These are phyloP conservation scores for Chloroceryle amazona DNA, from an alignment of 2,797 vertebrate genomes.

Conservation along the genomic window DNA sequence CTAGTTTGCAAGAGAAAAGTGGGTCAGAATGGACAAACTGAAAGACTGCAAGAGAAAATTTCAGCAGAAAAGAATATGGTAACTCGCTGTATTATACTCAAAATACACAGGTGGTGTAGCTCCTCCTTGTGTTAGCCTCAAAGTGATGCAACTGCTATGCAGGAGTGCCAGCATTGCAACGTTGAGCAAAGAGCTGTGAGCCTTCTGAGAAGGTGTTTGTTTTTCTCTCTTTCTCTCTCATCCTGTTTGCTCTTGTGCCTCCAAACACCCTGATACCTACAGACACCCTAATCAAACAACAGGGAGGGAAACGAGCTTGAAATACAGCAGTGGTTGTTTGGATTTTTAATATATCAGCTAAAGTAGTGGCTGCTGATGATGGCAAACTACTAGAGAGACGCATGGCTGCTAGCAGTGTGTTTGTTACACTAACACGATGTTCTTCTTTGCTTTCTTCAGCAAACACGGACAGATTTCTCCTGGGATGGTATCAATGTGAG, in stretches of 20 bases:
- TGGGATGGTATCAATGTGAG: slow-evolving; percentile 94
- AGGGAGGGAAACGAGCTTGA: neutral
- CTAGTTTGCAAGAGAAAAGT: neutral
- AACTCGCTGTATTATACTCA: neutral
- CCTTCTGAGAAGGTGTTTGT: neutral
- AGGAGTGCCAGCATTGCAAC: neutral
- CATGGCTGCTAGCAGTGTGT: neutral
- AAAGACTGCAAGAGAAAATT: neutral
- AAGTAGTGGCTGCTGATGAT: neutral
- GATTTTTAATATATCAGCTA: neutral
- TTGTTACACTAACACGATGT: neutral
- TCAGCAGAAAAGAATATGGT: neutral
- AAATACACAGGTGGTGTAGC: neutral
- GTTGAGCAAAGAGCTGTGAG: neutral
- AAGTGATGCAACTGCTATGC: neutral
- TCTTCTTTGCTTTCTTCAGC: slow-evolving; percentile 85
- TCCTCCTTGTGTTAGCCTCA: slow-evolving; percentile 54
- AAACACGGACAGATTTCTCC: slow-evolving; percentile 96
- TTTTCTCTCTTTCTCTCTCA: slow-evolving; percentile 23
- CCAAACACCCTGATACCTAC: accelerated
- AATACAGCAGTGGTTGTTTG: neutral
- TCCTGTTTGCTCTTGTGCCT: neutral
- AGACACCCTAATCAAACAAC: neutral
- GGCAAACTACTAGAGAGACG: neutral
- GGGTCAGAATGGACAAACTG: neutral